Conservation (phyloP, 2,888 invertebrate genomes). For the Drosophila tripunctata region DNA sequence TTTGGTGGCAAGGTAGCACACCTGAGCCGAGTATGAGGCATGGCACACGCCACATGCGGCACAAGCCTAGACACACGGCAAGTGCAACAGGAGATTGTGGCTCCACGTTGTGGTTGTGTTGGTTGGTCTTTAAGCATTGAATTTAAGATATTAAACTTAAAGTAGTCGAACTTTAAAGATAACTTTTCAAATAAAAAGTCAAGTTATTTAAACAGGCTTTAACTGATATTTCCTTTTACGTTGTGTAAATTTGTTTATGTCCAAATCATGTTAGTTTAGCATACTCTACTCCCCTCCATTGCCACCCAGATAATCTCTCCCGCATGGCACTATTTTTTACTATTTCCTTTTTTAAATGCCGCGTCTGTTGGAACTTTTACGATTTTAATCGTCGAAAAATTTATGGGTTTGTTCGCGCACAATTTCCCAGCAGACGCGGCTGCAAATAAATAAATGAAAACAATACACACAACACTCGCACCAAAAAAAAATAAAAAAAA, state of each 20-base stretch:
- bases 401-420: constrained; percentile 73
- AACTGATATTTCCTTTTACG: background rate
- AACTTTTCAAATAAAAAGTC: background rate
- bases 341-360: constrained; percentile 32
- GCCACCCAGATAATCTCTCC: background rate
- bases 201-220: no score
- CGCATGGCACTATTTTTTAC: background rate
- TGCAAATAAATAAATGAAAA: constrained; percentile 68
- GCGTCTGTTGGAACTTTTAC: constrained; percentile 60
- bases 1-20: constrained; percentile 41
- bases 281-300: background rate
- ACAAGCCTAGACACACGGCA: constrained; percentile 18
- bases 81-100: constrained; percentile 25
- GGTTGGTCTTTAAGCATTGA: constrained; percentile 19
- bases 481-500: constrained; percentile 18
- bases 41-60: constrained; percentile 17
- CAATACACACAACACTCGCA: constrained; percentile 35
- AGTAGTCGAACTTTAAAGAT: background rate
- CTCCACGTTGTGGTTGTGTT: constrained; percentile 42
- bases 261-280: constrained; percentile 3
- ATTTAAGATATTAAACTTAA: constrained; percentile 1
- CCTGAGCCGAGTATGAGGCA: constrained; percentile 30
- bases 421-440: constrained; percentile 64
- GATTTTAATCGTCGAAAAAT: constrained; percentile 79
- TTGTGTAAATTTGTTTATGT: background rate